Evolutionary conservation across 2,888 invertebrate genomes (phyloP), one percentile per base, ranked within the genome.

Genomic region (Chaitophorus viminalis): DNA sequence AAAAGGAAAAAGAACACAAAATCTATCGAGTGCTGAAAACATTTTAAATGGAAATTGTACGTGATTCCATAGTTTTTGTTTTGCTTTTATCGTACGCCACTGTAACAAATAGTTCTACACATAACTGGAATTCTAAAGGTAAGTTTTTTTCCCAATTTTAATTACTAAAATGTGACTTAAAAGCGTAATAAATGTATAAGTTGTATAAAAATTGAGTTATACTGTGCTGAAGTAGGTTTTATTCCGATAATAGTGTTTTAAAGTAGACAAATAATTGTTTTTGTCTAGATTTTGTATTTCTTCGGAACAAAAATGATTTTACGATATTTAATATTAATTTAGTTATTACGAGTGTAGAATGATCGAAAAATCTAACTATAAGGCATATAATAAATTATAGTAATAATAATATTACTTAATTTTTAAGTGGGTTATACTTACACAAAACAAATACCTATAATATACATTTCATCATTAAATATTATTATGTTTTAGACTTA

Each of bases 101-200:
- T 29, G 36, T 52, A 29, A 52, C 52, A 68, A 52, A 54, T 33
- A 36, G 77, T 85, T 78, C 33, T 18, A 46, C 77, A 25, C 68
- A 52, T 70, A 77, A 25, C 33, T 78, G 76, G 85, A 77, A 70
- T 54, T 86, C 86, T 9, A 86, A 21, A 86, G 78, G 86, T 86
- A 70, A 86, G 86, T 86, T 78, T 70, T 83, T 83, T 65, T 75
- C 31, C 60, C 33, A n/a, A 31, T 75, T 76, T 85, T 78, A 78
- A 78, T 85, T 77, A 85, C 77, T 21, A 33, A 78, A 31, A 84
- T 75, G 83, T 65, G 65, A 84, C 39, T 76, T 25, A 31, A 65
- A 76, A 76, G 29, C 31, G 21, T 60, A 75, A 83, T 84, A 65
- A 84, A 39, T 21, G 75, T 39, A 60, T 29, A 31, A 39, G 17